Evolutionary conservation across 1,140 invertebrate species (phyloP), one percentile per base, ranked within the genome.

Genomic region (Acromyrmex charruanus): DNA sequence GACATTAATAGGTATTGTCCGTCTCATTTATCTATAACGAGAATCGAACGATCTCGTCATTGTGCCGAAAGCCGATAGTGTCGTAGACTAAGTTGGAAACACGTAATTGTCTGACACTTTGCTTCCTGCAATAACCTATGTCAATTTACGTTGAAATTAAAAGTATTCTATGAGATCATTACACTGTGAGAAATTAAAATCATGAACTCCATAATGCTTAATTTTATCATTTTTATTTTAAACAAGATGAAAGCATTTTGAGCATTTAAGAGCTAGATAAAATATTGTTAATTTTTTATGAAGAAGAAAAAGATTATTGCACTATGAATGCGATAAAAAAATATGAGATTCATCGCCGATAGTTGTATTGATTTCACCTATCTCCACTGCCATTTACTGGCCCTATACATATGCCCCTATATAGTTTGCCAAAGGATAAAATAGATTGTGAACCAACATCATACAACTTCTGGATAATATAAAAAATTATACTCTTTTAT

Each of bases 11-110:
- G 44, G 18, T 44, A 85, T 66, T 85, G 61, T 77, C 75, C 49
- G 2, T 49, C 31, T 44, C 51, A 53, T 85, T 85, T 66, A 65
- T 85, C 74, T 79, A 4, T 85, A 79, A 85, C 51, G 21, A 79
- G 63, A 79, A 75, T 65, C 59, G 44, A 65, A 49, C 59, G 39
- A 65, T 85, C 21, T 44, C 58, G 49, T 77, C 59, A 31, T 66
- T 65, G 82, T 39, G 28, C 21, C 49, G 28, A 77, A 55, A 77
- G 51, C 21, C 59, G 74, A 65, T 79, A 79, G 69, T 72, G 21
- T 3, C 12, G 18, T 59, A 49, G 80, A 74, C 18, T 3, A 74
- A 74, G 53, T 74, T 49, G 16, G 39, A 35, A 63, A 74, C 25
- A 74, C 35, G 69, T 84, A 74, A 74, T 84, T 74, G 66, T 71